Percentiles rank a stretch among this genome's conserved stretches.
phyloP scores from a whole-genome alignment of 37 sponge, comb jelly and placozoan species.

The Diacarnus erythraeanus region DNA sequence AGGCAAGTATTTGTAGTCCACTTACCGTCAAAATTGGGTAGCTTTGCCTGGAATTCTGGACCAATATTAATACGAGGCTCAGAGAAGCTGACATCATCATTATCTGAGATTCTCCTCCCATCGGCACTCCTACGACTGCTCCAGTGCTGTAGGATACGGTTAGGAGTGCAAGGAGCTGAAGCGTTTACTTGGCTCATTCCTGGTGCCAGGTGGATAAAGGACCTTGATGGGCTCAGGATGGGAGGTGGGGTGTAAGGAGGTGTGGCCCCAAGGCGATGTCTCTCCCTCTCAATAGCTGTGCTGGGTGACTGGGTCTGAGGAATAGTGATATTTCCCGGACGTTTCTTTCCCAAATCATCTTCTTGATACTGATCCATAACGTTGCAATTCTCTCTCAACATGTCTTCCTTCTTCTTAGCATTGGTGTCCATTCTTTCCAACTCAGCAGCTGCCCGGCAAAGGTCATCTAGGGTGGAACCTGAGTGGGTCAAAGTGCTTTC shows the following conservation, averaged over 20 bases:
- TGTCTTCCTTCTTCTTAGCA: neutral
- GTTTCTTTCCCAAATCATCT: conserved; percentile 15
- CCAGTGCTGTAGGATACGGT: conserved; percentile 44
- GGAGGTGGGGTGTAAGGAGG: conserved; percentile 92
- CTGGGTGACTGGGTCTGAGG: conserved; percentile 8
- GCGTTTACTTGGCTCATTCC: neutral
- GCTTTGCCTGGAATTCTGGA: conserved; percentile 72
- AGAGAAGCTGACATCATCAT: conserved; percentile 21
- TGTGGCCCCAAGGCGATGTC: conserved; percentile 31
- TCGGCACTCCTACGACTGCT: conserved; percentile 46
- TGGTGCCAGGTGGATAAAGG: conserved; percentile 41
- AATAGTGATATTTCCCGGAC: conserved; percentile 53
- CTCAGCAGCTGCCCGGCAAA: conserved; percentile 61
- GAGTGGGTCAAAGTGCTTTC: conserved; percentile 13
- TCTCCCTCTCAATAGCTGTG: conserved; percentile 30
- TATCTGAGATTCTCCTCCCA: conserved; percentile 20
- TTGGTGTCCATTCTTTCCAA: conserved; percentile 48
- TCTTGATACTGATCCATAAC: neutral
- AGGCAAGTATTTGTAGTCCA: too few relatives aligned
- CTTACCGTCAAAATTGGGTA: conserved; percentile 40
- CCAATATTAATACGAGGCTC: conserved; percentile 83
- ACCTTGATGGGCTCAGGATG: conserved; percentile 67
- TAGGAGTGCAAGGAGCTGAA: conserved; percentile 30
- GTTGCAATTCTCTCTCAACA: neutral
- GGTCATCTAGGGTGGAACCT: conserved; percentile 59